A percentile compares a stretch with the other conserved stretches of the same genome.
Evolutionary conservation across 2,113 vertebrate genomes (phyloP).

Genomic region (Poeciliopsis retropinna): DNA sequence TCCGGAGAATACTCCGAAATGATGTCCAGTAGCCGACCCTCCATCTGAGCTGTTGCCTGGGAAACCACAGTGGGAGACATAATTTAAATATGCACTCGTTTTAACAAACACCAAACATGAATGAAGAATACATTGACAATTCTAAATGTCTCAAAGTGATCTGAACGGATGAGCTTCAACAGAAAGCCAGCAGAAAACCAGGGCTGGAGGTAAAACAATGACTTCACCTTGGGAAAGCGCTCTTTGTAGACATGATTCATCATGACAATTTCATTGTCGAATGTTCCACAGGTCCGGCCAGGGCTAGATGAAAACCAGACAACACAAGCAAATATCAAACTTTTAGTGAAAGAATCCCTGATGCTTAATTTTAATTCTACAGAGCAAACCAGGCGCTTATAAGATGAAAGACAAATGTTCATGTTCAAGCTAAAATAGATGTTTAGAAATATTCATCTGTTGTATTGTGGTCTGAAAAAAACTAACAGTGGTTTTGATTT

Average conservation of each 20-base stretch:
- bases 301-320: slow-evolving; percentile 79
- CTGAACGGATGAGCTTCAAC: background rate
- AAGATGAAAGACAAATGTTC: background rate
- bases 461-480: background rate
- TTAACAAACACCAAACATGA: background rate
- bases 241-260: slow-evolving; percentile 99
- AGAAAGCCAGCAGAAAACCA: background rate
- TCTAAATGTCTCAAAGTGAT: background rate
- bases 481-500: slow-evolving; percentile 47
- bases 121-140: background rate
- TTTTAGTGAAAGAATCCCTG: background rate
- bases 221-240: slow-evolving; percentile 91
- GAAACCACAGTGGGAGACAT: slow-evolving; percentile 25
- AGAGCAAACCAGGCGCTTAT: background rate
- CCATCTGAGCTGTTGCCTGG: slow-evolving; percentile 95
- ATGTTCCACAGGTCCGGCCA: slow-evolving; percentile 86
- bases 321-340: background rate
- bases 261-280: slow-evolving; percentile 96
- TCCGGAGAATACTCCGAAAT: slow-evolving; percentile 82
- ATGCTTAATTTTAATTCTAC: background rate
- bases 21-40: slow-evolving; percentile 88
- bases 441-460: background rate
- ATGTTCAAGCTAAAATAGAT: background rate
- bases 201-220: background rate
- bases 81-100: background rate